Evolutionary conservation across 2,113 vertebrate species (phyloP).

Genomic region (Platycercus adscitus): DNA sequence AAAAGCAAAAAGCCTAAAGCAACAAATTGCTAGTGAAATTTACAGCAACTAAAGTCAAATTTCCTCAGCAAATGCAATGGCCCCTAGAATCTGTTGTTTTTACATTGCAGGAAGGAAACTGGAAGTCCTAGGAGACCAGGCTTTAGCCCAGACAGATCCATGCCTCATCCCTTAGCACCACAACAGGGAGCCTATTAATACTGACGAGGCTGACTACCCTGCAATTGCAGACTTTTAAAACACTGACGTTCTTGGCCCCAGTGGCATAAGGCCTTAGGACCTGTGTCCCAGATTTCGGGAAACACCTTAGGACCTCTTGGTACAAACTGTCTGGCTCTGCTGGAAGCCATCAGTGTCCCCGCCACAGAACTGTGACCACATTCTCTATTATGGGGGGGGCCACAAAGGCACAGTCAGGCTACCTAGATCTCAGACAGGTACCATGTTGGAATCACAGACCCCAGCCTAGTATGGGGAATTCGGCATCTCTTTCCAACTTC

Average conservation of each 20-base stretch:
- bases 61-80: background rate
- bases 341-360: background rate
- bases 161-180: conserved; percentile 7
- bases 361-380: background rate
- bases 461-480: background rate
- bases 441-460: background rate
- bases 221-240: conserved; percentile 22
- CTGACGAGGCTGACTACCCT: conserved; percentile 49
- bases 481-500: background rate
- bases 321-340: background rate
- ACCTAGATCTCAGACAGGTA: rapidly evolving
- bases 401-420: background rate
- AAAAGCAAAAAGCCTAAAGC: background rate
- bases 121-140: conserved; percentile 1
- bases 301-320: background rate
- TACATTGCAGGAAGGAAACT: background rate
- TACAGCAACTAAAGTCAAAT: background rate
- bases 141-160: conserved; percentile 14
- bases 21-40: background rate
- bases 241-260: background rate
- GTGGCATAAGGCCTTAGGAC: background rate
- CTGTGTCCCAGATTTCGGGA: background rate
- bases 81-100: conserved; percentile 9
- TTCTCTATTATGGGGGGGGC: rapidly evolving
- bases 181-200: conserved; percentile 40